Evolutionary conservation across 2,797 vertebrate species (phyloP).

Genomic region (Melanogrammus aeglefinus): DNA sequence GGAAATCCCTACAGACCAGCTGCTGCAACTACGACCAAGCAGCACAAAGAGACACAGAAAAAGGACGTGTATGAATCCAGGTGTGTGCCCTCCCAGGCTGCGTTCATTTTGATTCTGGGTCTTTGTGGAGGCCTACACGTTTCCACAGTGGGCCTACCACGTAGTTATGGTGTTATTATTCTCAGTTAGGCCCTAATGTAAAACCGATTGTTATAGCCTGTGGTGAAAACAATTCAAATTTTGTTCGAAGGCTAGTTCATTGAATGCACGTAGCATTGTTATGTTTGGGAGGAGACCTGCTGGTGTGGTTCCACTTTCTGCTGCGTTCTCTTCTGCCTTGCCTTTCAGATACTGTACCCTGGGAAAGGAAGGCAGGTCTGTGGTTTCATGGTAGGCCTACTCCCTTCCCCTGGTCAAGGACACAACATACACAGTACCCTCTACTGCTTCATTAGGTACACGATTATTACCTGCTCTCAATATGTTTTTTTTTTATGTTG

Average conservation of each 20-base stretch:
- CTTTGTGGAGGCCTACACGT: background rate
- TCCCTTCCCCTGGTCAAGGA: background rate
- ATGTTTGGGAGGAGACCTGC: conserved; percentile 33
- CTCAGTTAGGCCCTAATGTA: conserved; percentile 19
- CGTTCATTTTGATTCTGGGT: background rate
- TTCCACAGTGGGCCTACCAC: background rate
- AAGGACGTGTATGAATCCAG: conserved; percentile 62
- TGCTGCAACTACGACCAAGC: background rate
- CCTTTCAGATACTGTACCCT: conserved; percentile 53
- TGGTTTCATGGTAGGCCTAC: background rate
- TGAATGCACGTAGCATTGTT: background rate
- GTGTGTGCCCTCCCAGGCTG: conserved; percentile 4
- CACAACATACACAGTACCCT: background rate
- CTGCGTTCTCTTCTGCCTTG: conserved; percentile 66
- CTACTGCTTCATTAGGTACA: conserved; percentile 32
- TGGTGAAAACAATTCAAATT: background rate
- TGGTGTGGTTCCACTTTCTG: conserved; percentile 60
- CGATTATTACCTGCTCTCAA: conserved; percentile 3
- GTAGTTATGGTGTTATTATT: background rate
- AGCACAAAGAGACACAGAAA: conserved; percentile 2
- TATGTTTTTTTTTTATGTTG: background rate
- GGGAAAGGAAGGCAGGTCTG: conserved; percentile 29
- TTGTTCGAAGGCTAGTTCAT: background rate
- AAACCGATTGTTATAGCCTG: background rate
- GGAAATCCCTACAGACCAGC: conserved; percentile 19